Evolutionary conservation across 2,113 vertebrate genomes (phyloP).

Genomic region (Macrotus californicus): DNA sequence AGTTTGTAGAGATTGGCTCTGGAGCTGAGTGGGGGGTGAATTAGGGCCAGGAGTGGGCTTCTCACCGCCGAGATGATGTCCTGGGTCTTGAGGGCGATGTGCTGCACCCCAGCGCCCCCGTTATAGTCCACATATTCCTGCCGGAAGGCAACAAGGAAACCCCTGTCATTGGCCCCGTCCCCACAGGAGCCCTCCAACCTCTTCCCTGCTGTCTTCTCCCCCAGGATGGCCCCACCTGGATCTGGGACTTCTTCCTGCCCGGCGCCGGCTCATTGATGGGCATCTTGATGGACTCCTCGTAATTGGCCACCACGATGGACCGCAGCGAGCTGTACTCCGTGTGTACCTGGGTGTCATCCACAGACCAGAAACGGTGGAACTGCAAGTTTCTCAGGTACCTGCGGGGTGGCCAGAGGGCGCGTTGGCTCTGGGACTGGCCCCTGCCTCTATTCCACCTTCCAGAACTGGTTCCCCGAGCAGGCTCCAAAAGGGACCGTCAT

Average conservation of each 20-base stretch:
- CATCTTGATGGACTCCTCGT: constrained; percentile 96
- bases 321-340: constrained; percentile 93
- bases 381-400: constrained; percentile 95
- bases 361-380: constrained; percentile 98
- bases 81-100: constrained; percentile 93
- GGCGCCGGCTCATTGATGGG: constrained; percentile 94
- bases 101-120: constrained; percentile 92
- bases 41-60: not conserved
- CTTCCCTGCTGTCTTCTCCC: not conserved
- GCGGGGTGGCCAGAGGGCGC: not conserved
- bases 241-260: constrained; percentile 94
- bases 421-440: accelerated
- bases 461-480: not conserved
- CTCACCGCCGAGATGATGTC: constrained; percentile 90
- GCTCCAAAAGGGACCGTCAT: not conserved
- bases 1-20: not conserved
- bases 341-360: constrained; percentile 96
- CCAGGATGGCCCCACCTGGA: constrained; percentile 81
- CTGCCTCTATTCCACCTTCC: accelerated
- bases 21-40: not conserved
- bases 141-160: not conserved
- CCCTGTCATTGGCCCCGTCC: accelerated
- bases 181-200: accelerated
- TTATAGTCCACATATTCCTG: constrained; percentile 97
- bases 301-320: constrained; percentile 94